phyloP scores from a whole-genome alignment of 2,113 vertebrate genomes.

The Crotalus helleri region DNA sequence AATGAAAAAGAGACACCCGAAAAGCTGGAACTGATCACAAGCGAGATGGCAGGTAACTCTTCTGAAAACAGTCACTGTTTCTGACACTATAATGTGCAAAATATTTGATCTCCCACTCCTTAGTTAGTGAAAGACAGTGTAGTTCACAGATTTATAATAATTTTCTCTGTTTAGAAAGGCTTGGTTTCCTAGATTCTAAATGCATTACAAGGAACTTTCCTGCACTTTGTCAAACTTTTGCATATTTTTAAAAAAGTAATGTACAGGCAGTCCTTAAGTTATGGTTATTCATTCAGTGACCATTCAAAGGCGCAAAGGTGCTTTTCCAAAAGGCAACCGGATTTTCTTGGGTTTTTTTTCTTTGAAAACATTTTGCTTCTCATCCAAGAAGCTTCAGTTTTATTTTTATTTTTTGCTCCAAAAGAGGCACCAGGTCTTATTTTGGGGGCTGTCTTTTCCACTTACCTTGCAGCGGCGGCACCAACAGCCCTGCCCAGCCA shows the following conservation, averaged over 20 bases:
- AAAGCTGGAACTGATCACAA: slow-evolving; percentile 80
- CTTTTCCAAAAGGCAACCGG: neutral
- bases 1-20: slow-evolving; percentile 78
- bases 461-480: no score
- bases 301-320: neutral
- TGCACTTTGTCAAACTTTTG: neutral
- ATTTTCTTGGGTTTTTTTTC: neutral
- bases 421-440: no score
- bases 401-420: no score
- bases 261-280: neutral
- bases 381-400: neutral
- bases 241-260: neutral
- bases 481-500: no score
- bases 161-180: neutral
- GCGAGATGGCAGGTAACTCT: slow-evolving; percentile 77
- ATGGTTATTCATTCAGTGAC: neutral
- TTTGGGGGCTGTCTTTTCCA: no score
- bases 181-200: neutral
- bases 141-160: neutral
- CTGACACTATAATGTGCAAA: neutral
- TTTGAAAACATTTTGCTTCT: neutral
- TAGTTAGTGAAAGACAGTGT: neutral
- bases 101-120: neutral
- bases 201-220: neutral
- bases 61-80: slow-evolving; percentile 2